Evolutionary conservation across 2,113 vertebrate species (phyloP).

Genomic region (Forbesichthys agassizii): DNA sequence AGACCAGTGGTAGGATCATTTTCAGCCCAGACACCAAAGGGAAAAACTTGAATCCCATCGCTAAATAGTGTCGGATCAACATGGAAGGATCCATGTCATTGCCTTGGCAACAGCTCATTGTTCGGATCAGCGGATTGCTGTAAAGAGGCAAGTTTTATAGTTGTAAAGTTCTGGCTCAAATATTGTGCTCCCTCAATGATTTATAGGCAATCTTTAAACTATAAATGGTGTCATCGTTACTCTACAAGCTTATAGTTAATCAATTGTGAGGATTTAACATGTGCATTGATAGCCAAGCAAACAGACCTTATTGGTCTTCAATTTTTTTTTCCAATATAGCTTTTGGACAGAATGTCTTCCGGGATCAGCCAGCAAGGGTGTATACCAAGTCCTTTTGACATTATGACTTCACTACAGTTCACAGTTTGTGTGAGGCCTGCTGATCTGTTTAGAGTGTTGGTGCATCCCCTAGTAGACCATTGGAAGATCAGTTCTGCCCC

Average conservation of each 20-base stretch:
- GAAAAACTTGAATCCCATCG: constrained; percentile 29
- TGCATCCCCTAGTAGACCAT: constrained; percentile 26
- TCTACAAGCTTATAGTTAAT: constrained; percentile 22
- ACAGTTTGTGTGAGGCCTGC: constrained; percentile 5
- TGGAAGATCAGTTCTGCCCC: constrained; percentile 26
- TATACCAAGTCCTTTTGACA: constrained; percentile 3
- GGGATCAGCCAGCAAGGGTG: constrained; percentile 30
- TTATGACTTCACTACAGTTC: constrained; percentile 1
- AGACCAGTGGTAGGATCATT: constrained; percentile 36
- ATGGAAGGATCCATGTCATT: constrained; percentile 32
- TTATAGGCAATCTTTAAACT: constrained; percentile 29
- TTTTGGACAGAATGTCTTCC: constrained; percentile 32
- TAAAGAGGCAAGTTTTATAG: constrained; percentile 30
- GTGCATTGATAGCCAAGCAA: constrained; percentile 33
- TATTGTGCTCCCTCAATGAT: constrained; percentile 34
- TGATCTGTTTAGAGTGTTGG: constrained; percentile 22
- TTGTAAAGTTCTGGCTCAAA: constrained; percentile 23
- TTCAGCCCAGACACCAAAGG: constrained; percentile 31
- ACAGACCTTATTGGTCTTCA: constrained; percentile 19
- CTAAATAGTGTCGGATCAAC: constrained; percentile 33
- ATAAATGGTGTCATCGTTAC: constrained; percentile 32
- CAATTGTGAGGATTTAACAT: constrained; percentile 15
- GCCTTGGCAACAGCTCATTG: constrained; percentile 30
- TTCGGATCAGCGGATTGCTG: constrained; percentile 14
- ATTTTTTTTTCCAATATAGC: constrained; percentile 30